phyloP scores from a whole-genome alignment of 2,797 vertebrate species.

The Kryptopterus vitreolus region DNA sequence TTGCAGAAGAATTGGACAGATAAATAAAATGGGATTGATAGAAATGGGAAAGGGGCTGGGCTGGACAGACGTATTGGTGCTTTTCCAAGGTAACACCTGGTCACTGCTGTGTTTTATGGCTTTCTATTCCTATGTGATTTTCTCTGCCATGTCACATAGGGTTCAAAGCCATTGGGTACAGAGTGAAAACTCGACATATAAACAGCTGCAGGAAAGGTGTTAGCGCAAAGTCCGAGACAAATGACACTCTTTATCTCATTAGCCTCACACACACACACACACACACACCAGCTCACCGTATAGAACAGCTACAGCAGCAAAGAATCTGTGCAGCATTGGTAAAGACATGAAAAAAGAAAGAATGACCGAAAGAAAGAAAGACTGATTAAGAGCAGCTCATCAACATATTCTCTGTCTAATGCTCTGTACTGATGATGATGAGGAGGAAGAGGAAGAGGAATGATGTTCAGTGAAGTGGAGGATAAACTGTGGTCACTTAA shows the following conservation, averaged over 20 bases:
- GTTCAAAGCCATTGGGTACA: constrained; percentile 99
- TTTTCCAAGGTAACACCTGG: constrained; percentile 41
- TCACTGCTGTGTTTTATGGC: constrained; percentile 96
- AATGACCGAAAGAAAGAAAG: background rate
- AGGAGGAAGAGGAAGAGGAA: background rate
- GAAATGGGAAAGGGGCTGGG: background rate
- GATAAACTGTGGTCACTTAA: too few species aligned
- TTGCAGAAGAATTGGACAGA: background rate
- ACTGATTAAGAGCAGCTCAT: background rate
- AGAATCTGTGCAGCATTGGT: background rate
- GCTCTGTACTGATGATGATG: too few species aligned
- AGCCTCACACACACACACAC: background rate
- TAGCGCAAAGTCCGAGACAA: background rate
- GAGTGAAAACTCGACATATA: constrained; percentile 74
- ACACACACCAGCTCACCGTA: background rate
- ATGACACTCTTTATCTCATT: background rate
- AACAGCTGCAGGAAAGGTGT: background rate
- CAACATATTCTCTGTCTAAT: too few species aligned
- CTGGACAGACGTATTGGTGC: background rate
- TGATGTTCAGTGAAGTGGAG: too few species aligned
- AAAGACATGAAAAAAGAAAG: background rate
- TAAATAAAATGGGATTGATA: background rate
- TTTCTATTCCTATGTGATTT: constrained; percentile 99
- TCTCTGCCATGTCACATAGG: constrained; percentile 94
- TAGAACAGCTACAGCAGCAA: background rate